These are phyloP conservation scores for Tachina fera DNA, from an alignment of 2,888 invertebrate genomes.

Conservation along the genomic window DNA sequence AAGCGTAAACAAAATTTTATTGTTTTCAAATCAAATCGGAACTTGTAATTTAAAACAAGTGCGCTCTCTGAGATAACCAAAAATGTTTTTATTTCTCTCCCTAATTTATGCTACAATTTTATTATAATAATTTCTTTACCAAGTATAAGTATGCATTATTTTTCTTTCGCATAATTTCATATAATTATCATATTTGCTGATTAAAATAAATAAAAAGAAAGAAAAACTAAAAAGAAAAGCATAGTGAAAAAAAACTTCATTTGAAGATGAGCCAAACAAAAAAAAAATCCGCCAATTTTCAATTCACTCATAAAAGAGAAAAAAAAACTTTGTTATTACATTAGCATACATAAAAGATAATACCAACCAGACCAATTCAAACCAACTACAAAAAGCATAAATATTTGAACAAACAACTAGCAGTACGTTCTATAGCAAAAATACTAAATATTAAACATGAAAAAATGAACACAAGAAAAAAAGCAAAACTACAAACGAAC, in stretches of 20 bases:
- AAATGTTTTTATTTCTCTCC: neutral
- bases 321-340: conserved; percentile 43
- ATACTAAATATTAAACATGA: conserved; percentile 2
- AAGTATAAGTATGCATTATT: conserved; percentile 2
- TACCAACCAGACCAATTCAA: conserved; percentile 65
- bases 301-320: conserved; percentile 20
- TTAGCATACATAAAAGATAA: conserved; percentile 66
- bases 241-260: conserved; percentile 16
- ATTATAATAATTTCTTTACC: neutral
- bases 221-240: conserved; percentile 15
- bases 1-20: no score
- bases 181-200: conserved; percentile 67
- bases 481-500: conserved; percentile 42
- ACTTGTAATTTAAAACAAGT: no score
- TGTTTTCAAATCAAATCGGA: no score
- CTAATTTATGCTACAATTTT: conserved; percentile 28
- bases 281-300: conserved; percentile 45
- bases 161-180: conserved; percentile 28
- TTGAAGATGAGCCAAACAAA: conserved; percentile 32
- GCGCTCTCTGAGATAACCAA: no score
- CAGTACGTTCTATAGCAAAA: conserved; percentile 45
- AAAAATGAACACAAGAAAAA: conserved; percentile 19
- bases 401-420: conserved; percentile 46
- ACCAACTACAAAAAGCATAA: conserved; percentile 56
- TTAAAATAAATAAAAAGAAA: conserved; percentile 35